These are phyloP conservation scores for Megalonaias nervosa DNA, from an alignment of 1,140 invertebrate species.

Conservation along the genomic window DNA sequence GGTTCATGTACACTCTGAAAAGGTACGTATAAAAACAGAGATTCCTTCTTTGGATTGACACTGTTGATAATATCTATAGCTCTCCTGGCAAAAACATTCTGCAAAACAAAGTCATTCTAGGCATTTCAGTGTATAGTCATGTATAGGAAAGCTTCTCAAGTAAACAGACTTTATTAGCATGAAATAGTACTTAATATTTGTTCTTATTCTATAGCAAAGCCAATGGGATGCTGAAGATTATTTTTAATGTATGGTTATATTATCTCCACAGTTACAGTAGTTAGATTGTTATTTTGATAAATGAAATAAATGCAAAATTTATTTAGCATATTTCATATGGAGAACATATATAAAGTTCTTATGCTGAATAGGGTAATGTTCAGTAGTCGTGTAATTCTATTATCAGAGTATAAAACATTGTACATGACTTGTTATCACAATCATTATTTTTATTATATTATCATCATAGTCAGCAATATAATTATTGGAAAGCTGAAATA, in stretches of 20 bases:
- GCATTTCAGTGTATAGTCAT: no score
- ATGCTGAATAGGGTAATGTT: background rate
- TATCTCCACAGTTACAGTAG: no score
- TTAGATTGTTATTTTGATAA: no score
- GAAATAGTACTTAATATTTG: no score
- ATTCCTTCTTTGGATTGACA: slow-evolving; percentile 28
- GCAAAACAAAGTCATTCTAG: slow-evolving; percentile 8
- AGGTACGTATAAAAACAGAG: slow-evolving; percentile 57
- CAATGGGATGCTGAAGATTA: no score
- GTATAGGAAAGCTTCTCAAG: no score
- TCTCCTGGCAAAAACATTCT: slow-evolving; percentile 58
- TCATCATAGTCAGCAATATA: background rate
- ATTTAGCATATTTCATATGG: background rate
- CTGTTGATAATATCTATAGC: slow-evolving; percentile 42
- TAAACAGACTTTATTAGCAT: no score
- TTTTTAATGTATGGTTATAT: no score
- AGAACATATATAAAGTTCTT: background rate
- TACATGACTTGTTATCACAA: background rate
- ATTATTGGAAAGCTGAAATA: background rate
- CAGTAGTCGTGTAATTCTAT: background rate
- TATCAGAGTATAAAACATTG: background rate
- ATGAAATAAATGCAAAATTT: background rate
- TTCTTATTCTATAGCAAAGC: no score
- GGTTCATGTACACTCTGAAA: slow-evolving; percentile 58
- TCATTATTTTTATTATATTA: background rate